phyloP scores from a whole-genome alignment of 2,888 invertebrate genomes.

The Drosophila ochracea region DNA sequence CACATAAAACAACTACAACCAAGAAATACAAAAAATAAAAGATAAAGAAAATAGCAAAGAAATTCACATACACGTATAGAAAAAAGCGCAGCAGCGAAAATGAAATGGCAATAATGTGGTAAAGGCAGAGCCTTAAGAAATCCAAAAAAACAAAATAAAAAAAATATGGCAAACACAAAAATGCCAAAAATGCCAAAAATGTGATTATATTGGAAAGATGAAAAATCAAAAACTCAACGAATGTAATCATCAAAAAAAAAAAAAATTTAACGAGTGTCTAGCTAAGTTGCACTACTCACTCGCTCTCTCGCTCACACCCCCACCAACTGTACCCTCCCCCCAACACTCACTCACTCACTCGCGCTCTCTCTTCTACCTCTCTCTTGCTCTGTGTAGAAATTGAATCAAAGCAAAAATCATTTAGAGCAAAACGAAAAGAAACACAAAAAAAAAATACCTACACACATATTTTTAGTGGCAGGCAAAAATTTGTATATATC shows the following conservation, averaged over 20 bases:
- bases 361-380: conserved; percentile 31
- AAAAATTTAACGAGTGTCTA: conserved; percentile 45
- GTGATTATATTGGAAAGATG: conserved; percentile 36
- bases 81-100: conserved; percentile 60
- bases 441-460: conserved; percentile 51
- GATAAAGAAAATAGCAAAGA: conserved; percentile 44
- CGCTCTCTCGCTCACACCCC: conserved; percentile 25
- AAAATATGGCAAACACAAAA: conserved; percentile 42
- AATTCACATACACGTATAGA: conserved; percentile 59
- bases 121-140: conserved; percentile 42
- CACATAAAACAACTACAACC: conserved; percentile 23
- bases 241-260: conserved; percentile 36
- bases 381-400: conserved; percentile 58
- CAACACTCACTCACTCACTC: conserved; percentile 11
- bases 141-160: neutral
- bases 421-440: conserved; percentile 51
- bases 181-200: conserved; percentile 28
- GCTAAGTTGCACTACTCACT: conserved; percentile 55
- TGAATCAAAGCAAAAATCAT: conserved; percentile 70
- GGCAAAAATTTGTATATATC: conserved; percentile 74
- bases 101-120: conserved; percentile 61
- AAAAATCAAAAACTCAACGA: conserved; percentile 37
- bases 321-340: conserved; percentile 1
- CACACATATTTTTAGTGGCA: conserved; percentile 72
- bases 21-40: conserved; percentile 17